phyloP scores from a whole-genome alignment of 2,888 invertebrate species.

The Lamellibrachia satsuma region DNA sequence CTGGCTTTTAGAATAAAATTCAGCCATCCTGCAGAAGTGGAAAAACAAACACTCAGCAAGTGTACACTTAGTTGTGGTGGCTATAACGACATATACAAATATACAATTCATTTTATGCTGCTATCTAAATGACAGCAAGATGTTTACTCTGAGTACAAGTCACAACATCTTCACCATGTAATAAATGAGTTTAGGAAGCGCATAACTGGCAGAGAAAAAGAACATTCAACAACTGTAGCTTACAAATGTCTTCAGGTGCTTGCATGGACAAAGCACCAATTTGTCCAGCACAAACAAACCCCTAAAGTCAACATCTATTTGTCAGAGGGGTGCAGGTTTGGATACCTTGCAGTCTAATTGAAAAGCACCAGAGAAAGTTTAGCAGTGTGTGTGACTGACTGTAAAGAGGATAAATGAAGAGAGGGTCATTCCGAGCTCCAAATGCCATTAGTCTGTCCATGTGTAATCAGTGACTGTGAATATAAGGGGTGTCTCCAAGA shows the following conservation, averaged over 20 bases:
- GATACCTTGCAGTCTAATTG: neutral
- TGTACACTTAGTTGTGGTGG: too few relatives aligned
- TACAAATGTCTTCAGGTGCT: neutral
- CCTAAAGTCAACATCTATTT: neutral
- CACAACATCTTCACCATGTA: neutral
- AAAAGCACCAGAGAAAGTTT: conserved; percentile 6
- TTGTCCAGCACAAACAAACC: conserved; percentile 6
- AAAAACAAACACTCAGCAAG: too few relatives aligned
- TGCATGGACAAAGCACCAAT: neutral
- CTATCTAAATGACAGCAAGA: neutral
- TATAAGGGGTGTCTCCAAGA: neutral
- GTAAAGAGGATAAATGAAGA: neutral
- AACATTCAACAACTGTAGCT: neutral
- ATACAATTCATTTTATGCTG: too few relatives aligned
- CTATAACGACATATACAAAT: too few relatives aligned
- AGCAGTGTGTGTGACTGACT: neutral
- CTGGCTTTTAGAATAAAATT: too few relatives aligned
- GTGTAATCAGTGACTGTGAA: neutral
- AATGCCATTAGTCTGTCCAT: neutral
- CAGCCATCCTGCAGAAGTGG: too few relatives aligned
- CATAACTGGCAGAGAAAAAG: neutral
- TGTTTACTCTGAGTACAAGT: neutral
- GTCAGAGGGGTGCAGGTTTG: neutral
- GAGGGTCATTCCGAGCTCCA: neutral
- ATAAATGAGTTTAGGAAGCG: neutral